Base-by-base conservation (phyloP, 2,888 invertebrate genomes). In the Trachelus tabidus region DNA sequence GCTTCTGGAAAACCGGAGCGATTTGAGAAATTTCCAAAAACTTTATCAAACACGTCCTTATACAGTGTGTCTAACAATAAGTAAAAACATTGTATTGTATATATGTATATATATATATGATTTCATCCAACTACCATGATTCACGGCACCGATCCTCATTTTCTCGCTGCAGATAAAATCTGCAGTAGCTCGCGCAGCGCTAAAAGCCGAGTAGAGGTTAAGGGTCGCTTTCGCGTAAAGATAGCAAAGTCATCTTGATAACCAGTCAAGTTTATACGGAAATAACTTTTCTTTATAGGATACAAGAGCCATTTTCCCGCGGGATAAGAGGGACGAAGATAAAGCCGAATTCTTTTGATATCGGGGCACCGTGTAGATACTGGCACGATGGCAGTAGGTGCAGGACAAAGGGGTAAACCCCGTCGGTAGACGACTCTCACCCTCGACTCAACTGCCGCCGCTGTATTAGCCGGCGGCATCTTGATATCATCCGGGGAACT, bases 241-340 rank as follows among this genome's bases (percentile, higher is more conserved):
- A 82, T 82, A 80, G 78, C 76, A 75, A 78, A 78, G 77, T 80
- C 80, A 68, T 69, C 71, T 68, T 75, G 80, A 81, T 78, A 80
- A 80, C 73, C 73, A 34, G 37, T 30, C 37, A 30, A 74, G 74
- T 74, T 76, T 75, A 79, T 76, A 82, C 79, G 85, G 83, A 84
- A 84, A 89, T 89, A 87, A 87, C 87, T 88, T 86, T 82, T 87
- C 86, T 89, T 89, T 88, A 88, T 87, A 88, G 86, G 85, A 86
- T 85, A 83, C 81, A 81, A 74, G 75, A 77, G 69, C 11, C 71
- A 31, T 71, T 71, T 31, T 12, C 33, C 71, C 71, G 15, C 23
- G 15, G 83, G 82, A 85, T 87, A 83, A 87, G 83, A 85, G 83
- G 81, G 73, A 35, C 75, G 79, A 81, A 85, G 85, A 87, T 87